phyloP scores from a whole-genome alignment of 2,113 vertebrate species.

The Cyprinodon variegatus region DNA sequence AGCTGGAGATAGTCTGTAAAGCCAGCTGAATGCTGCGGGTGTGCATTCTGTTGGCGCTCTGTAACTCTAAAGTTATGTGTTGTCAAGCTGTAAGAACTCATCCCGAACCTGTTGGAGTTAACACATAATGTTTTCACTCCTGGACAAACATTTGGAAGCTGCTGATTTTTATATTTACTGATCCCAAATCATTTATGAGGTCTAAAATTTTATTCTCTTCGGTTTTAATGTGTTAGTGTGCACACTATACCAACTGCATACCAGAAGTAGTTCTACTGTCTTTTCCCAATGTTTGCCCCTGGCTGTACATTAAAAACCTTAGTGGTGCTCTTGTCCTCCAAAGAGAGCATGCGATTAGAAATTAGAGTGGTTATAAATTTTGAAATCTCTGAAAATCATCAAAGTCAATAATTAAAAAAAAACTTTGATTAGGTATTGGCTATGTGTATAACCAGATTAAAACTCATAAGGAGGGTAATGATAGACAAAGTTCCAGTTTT shows the following conservation, averaged over 20 bases:
- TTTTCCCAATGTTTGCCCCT: neutral
- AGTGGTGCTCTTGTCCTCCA: constrained; percentile 4
- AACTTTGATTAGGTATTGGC: neutral
- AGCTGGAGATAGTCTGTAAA: constrained; percentile 19
- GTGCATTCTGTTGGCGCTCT: constrained; percentile 28
- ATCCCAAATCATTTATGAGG: constrained; percentile 7
- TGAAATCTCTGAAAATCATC: constrained; percentile 25
- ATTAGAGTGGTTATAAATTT: constrained; percentile 33
- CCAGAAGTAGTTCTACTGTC: neutral
- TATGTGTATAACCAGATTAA: too few species aligned
- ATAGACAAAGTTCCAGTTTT: too few species aligned
- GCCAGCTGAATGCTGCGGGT: constrained; percentile 28
- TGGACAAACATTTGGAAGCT: neutral
- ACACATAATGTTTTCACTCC: neutral
- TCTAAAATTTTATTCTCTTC: constrained; percentile 25
- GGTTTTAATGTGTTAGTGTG: constrained; percentile 23
- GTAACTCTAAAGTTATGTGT: constrained; percentile 29
- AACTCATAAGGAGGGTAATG: too few species aligned
- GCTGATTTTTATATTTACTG: neutral
- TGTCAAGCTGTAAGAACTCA: constrained; percentile 17
- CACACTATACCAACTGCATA: constrained; percentile 1
- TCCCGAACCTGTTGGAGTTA: constrained; percentile 15
- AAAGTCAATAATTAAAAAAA: neutral
- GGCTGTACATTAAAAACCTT: constrained; percentile 31
- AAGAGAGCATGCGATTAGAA: constrained; percentile 2